Conservation (phyloP, 2,888 invertebrate species). For the Nezara viridula region DNA sequence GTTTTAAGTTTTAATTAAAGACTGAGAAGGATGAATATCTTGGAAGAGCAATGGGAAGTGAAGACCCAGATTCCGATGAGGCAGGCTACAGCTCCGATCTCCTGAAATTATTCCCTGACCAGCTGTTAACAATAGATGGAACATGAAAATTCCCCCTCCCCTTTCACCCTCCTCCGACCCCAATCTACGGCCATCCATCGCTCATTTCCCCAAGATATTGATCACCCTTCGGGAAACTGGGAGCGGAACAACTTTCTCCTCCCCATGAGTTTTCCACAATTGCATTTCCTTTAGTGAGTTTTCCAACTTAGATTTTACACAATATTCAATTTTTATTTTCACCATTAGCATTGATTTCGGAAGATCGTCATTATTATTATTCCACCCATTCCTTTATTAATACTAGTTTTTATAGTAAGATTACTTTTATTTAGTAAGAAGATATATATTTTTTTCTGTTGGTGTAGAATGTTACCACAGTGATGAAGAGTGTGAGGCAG, state of each 20-base stretch:
- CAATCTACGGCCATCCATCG: conserved; percentile 19
- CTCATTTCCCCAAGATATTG: conserved; percentile 40
- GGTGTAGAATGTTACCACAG: conserved; percentile 40
- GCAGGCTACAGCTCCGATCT: neutral
- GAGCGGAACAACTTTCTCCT: neutral
- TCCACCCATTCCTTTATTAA: neutral
- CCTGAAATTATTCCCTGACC: conserved; percentile 7
- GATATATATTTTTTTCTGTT: conserved; percentile 42
- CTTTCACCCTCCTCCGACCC: neutral
- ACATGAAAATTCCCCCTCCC: neutral
- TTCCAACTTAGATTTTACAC: neutral
- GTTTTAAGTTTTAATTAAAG: conserved; percentile 15
- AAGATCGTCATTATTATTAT: neutral
- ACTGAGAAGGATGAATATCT: neutral
- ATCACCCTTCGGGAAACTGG: neutral
- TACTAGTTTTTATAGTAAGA: neutral
- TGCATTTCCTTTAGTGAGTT: neutral
- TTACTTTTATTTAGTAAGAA: neutral
- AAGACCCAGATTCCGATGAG: neutral
- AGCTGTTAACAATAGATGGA: conserved; percentile 33
- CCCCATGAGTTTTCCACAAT: neutral
- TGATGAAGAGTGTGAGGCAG: conserved; percentile 23
- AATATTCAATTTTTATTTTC: neutral
- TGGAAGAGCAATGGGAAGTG: neutral
- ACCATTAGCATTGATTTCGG: neutral